Conservation (phyloP, 2,888 invertebrate genomes). For the Rosalia funebris region DNA sequence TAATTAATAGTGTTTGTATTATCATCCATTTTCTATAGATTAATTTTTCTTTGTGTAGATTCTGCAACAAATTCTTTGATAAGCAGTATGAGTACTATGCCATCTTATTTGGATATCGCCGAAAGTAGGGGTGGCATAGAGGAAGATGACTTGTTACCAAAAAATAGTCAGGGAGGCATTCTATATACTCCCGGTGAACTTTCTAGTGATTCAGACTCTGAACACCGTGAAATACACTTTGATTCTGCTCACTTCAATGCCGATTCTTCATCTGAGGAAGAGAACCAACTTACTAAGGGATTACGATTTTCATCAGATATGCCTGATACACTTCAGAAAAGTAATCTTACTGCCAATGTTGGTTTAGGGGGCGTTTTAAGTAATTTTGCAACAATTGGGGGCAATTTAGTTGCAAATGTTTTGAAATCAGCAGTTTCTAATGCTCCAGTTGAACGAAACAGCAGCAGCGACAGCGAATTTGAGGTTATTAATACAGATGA, state of each 20-base stretch:
- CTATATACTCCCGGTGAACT: slow-evolving; percentile 49
- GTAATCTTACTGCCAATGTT: slow-evolving; percentile 9
- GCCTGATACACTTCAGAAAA: not conserved
- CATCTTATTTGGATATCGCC: slow-evolving; percentile 60
- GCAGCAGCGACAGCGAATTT: slow-evolving; percentile 60
- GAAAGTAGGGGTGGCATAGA: slow-evolving; percentile 56
- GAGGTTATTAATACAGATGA: slow-evolving; percentile 59
- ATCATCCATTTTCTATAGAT: not conserved
- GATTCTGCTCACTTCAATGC: slow-evolving; percentile 62
- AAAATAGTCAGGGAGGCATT: slow-evolving; percentile 29
- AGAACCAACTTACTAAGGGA: slow-evolving; percentile 55
- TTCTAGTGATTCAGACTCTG: slow-evolving; percentile 60
- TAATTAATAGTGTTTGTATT: not conserved
- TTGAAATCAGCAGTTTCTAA: slow-evolving; percentile 35
- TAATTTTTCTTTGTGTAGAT: slow-evolving; percentile 46
- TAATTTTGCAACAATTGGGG: slow-evolving; percentile 40
- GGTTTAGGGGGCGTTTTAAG: slow-evolving; percentile 30
- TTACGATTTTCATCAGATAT: slow-evolving; percentile 46
- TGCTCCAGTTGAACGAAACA: slow-evolving; percentile 34
- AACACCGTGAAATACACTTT: slow-evolving; percentile 59
- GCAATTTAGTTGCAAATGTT: slow-evolving; percentile 40
- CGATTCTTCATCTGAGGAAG: slow-evolving; percentile 61
- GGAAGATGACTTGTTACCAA: slow-evolving; percentile 60
- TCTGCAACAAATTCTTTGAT: slow-evolving; percentile 58
- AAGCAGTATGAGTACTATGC: slow-evolving; percentile 59